phyloP scores from a whole-genome alignment of 1,140 invertebrate genomes.

The Drosophila rhopaloa region DNA sequence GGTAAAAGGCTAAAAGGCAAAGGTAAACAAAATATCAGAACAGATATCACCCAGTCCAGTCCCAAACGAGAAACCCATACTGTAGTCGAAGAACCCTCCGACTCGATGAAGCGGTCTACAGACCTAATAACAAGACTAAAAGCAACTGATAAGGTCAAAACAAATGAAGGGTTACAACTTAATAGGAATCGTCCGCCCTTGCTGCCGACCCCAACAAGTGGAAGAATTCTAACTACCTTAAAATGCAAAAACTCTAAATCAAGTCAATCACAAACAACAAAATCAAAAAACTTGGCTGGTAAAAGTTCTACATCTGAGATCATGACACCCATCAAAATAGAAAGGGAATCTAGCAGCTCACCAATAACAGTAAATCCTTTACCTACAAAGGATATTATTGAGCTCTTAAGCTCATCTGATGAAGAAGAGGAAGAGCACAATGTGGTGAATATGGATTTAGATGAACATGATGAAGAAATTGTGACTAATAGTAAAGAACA shows the following conservation, averaged over 20 bases:
- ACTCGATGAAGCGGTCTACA: conserved; percentile 17
- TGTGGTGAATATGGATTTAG: conserved; percentile 25
- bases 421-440: conserved; percentile 5
- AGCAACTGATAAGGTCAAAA: conserved; percentile 31
- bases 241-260: not conserved
- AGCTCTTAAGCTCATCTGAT: conserved; percentile 55
- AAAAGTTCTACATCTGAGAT: not conserved
- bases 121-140: conserved; percentile 42
- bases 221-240: not conserved
- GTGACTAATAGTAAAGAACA: not conserved
- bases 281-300: not conserved
- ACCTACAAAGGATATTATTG: conserved; percentile 15
- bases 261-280: not conserved
- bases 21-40: not conserved
- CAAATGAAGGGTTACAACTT: conserved; percentile 1
- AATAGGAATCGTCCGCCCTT: not conserved
- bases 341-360: conserved; percentile 4
- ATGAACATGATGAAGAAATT: not conserved
- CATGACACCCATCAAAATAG: not conserved
- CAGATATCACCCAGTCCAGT: not conserved
- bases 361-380: not conserved
- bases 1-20: not conserved
- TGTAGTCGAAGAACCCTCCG: not conserved
- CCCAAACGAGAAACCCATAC: no score
- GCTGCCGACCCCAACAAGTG: not conserved